Evolutionary conservation across 2,888 invertebrate genomes (phyloP), one percentile per base, ranked within the genome.

Genomic region (Acanthococcus lagerstroemiae): DNA sequence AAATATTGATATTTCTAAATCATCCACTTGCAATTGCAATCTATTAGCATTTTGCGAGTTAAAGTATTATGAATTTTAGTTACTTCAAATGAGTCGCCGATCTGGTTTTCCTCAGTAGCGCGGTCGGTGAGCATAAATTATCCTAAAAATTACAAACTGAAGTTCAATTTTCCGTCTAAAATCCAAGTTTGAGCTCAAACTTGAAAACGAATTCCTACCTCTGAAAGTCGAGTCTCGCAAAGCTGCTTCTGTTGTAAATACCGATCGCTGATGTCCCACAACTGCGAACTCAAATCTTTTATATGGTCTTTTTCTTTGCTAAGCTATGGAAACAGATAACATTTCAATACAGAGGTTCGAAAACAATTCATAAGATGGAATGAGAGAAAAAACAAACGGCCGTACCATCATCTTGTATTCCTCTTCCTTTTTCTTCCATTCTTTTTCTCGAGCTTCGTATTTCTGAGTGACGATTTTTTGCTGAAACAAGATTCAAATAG

Each of bases 201-300:
- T n/a, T n/a, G n/a, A n/a, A n/a, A n/a, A n/a, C n/a, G n/a, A n/a
- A n/a, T n/a, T n/a, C n/a, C n/a, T 54, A 45, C 9, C 19, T 54
- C 24, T 63, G 54, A 30, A 2, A 44, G 25, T 5, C 26, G 19
- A 5, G 24, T 24, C 24, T 63, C 79, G 0, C 81, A 81, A 69
- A 83, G 81, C 67, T 82, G 81, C 56, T 80, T 80, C 72, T 81
- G 79, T 69, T 79, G 76, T 1, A 84, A 74, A 68, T 81, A 79
- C 73, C 81, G 82, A 73, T 84, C 84, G 0, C 83, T 82, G 0
- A 83, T 79, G 44, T 76, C 78, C 84, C 84, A 84, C 67, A 82
- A 75, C 71, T 84, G 82, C 0, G 79, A 77, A 7, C 81, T 82
- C 58, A 84, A 72, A 19, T 71, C 77, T 78, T 79, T 71, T 77